phyloP scores from a whole-genome alignment of 1,140 invertebrate genomes.

The Drosophila miranda region DNA sequence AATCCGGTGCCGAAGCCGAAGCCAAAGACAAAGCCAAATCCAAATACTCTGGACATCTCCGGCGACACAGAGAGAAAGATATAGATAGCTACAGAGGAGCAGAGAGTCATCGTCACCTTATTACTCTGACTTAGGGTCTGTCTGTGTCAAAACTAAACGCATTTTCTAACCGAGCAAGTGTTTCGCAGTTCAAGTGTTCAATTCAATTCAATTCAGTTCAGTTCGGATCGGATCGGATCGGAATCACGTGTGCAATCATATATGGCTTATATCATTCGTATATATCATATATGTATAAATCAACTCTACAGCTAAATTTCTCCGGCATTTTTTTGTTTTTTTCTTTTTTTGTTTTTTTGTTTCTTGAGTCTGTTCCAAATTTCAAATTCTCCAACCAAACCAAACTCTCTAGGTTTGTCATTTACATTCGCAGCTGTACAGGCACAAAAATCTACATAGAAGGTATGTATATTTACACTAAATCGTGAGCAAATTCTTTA shows the following conservation, averaged over 20 bases:
- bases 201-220: no score
- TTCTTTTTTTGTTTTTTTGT: no score
- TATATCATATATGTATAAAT: slow-evolving; percentile 1
- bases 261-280: slow-evolving; percentile 7
- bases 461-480: slow-evolving; percentile 33
- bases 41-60: slow-evolving; percentile 19
- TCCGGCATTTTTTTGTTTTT: no score
- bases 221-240: neutral
- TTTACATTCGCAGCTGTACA: slow-evolving; percentile 64
- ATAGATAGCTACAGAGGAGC: no score
- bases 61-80: no score
- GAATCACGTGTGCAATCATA: slow-evolving; percentile 32
- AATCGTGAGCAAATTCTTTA: slow-evolving; percentile 43
- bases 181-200: slow-evolving; percentile 46
- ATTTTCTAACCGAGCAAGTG: slow-evolving; percentile 32
- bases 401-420: slow-evolving; percentile 58
- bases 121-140: no score
- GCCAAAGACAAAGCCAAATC: slow-evolving; percentile 27
- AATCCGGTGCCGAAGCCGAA: slow-evolving; percentile 60
- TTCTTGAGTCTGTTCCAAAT: neutral
- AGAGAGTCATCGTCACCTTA: no score
- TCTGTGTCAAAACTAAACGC: no score
- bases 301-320: slow-evolving; percentile 23
- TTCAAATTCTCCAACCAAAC: slow-evolving; percentile 9
- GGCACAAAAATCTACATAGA: slow-evolving; percentile 15